Conservation (phyloP, 2,888 invertebrate genomes). For the Spilarctia lutea region DNA sequence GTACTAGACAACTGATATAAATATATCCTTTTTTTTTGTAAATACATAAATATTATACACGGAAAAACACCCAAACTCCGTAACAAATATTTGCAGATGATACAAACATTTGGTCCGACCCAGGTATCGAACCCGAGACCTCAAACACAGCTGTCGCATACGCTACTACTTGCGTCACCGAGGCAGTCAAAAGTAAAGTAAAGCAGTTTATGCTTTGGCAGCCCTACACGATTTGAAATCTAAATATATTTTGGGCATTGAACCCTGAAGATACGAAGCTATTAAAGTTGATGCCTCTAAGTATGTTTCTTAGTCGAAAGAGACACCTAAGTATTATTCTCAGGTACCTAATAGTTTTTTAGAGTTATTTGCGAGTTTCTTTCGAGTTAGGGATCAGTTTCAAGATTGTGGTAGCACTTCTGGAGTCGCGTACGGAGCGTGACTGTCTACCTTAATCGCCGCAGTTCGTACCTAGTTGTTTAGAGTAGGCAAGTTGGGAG, state of each 20-base stretch:
- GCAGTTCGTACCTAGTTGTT: slow-evolving; percentile 46
- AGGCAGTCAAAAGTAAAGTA: too few relatives aligned
- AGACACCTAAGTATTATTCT: not conserved
- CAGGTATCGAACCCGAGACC: too few relatives aligned
- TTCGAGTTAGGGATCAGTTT: slow-evolving; percentile 27
- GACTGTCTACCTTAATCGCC: slow-evolving; percentile 47
- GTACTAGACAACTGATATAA: too few relatives aligned
- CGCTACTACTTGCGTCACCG: too few relatives aligned
- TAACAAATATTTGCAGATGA: too few relatives aligned
- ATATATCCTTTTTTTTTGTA: too few relatives aligned
- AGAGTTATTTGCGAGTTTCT: slow-evolving; percentile 28
- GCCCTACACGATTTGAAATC: not conserved
- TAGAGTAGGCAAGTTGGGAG: slow-evolving; percentile 21
- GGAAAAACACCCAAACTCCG: too few relatives aligned
- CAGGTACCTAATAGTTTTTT: not conserved
- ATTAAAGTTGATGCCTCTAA: not conserved
- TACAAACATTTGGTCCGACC: too few relatives aligned
- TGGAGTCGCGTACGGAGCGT: slow-evolving; percentile 46
- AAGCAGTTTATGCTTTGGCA: not conserved
- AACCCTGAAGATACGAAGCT: not conserved
- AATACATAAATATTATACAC: too few relatives aligned
- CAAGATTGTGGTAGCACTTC: slow-evolving; percentile 16
- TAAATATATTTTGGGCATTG: not conserved
- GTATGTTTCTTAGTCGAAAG: not conserved
- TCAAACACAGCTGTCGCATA: too few relatives aligned